Evolutionary conservation across 2,113 vertebrate genomes (phyloP), one percentile per base, ranked within the genome.

Genomic region (Tonatia bakeri): DNA sequence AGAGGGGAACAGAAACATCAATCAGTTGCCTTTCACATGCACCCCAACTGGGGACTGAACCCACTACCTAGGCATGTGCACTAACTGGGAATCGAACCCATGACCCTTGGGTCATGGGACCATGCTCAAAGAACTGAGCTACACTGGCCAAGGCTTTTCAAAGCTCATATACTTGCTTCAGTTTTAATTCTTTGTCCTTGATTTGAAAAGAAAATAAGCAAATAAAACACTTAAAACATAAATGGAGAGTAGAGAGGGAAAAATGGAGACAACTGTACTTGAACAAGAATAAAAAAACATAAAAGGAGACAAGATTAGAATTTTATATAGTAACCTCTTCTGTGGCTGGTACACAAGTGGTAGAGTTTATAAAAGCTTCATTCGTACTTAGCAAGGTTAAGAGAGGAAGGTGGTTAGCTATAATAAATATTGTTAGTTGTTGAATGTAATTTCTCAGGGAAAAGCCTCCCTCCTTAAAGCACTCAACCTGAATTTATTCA

Each of bases 371-470:
- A n/a, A 31, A 82, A 96, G 75, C 91, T 95, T 96, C 40, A 61
- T 95, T 96, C 33, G 94, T 87, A 93, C 5, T 43, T 94, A 80
- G 82, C 94, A 95, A 64, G 87, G 90, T 73, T 96, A 67, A 43
- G 91, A 65, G 16, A 50, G 56, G 83, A 92, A 93, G 20, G 26
- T 96, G 93, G 75, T 92, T 73, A 96, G 96, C 64, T 94, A 70
- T 96, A 95, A 95, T 97, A 96, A 96, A 24, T 81, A 79, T 87
- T 52, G 82, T 87, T 94, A 97, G 50, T 22, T 50, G 95, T 70
- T 4, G 0, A 47, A 79, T 38, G 0, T 82, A 70, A 93, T 84
- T 97, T 56, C 82, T 64, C 92, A 64, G 19, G 7, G 33, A 26
- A 93, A 70, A 76, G 1, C 7, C n/a, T 90, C 73, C 69, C 22